Evolutionary conservation across 2,888 invertebrate species (phyloP).

Genomic region (Chamaedrilus cognettii): DNA sequence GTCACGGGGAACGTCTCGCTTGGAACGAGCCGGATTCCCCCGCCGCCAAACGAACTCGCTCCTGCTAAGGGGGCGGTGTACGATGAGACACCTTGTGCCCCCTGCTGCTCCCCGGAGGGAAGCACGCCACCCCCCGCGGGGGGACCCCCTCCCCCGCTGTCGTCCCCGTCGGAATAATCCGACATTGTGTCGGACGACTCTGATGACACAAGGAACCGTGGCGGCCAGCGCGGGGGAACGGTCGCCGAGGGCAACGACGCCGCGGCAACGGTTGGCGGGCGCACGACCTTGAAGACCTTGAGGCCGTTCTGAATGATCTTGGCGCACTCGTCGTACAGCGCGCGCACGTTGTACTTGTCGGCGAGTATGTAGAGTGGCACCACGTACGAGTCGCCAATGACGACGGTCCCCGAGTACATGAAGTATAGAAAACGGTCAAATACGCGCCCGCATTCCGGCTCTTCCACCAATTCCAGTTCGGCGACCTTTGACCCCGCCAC

Average conservation of each 20-base stretch:
- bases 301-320: conserved; percentile 36
- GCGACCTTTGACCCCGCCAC: too few relatives aligned
- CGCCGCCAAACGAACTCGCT: neutral
- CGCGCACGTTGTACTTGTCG: conserved; percentile 50
- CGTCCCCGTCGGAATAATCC: neutral
- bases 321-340: conserved; percentile 50
- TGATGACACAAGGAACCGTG: too few relatives aligned
- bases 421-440: conserved; percentile 55
- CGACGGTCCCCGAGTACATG: conserved; percentile 54
- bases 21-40: conserved; percentile 21
- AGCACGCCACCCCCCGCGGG: neutral
- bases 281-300: conserved; percentile 32
- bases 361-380: conserved; percentile 52
- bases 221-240: neutral
- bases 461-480: conserved; percentile 42
- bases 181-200: conserved; percentile 1
- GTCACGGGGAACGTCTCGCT: conserved; percentile 35
- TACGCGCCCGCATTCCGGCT: conserved; percentile 48
- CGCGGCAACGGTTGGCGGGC: neutral
- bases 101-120: too few relatives aligned
- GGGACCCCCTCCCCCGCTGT: neutral
- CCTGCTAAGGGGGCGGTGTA: neutral
- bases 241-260: too few relatives aligned
- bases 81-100: too few relatives aligned
- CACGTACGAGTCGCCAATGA: conserved; percentile 53